Evolutionary conservation across 2,888 invertebrate species (phyloP), one percentile per base, ranked within the genome.

Genomic region (Ichneumoninae sp.): DNA sequence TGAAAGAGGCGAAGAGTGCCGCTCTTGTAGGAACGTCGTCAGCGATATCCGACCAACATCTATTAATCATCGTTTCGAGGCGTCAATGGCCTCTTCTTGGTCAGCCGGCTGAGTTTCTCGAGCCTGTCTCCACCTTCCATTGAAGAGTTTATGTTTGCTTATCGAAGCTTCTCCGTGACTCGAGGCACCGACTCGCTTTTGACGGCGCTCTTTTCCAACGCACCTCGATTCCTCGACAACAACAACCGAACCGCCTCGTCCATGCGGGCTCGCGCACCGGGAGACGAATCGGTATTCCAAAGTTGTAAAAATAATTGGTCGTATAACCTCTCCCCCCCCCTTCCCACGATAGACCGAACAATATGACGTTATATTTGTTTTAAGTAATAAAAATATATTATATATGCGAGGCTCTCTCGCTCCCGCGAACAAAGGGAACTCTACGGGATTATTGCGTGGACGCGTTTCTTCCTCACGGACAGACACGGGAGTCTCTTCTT

Each of bases 41-140:
- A 16, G 33, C 16, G 30, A 57, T 89, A 89, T 89, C 89, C 85
- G 83, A 83, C 81, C 84, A 81, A 83, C 84, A 86, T 89, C 89
- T 89, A 89, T 89, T 89, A 89, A 89, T 89, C 89, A 89, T 86
- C 74, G 84, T 52, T 16, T 54, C 30, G 2, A n/a, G 7, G 2
- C 87, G 88, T 87, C 88, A 89, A 90, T 89, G 89, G 86, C 71
- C 3, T 82, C 47, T 47, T 83, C 22, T 60, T 30, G 60, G 60
- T 60, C 60, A 30, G 30, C 85, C 70, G 81, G 86, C 80, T 82
- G 86, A 86, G 83, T 88, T 90, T 89, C 85, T 85, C 85, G 76
- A 82, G 75, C 10, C 70, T 60, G 60, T 8, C 60, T 50, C 76
- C 60, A 86, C 88, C 77, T 86, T 85, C 87, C 86, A 90, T 87